Base-by-base conservation (phyloP, 2,888 invertebrate genomes). In the Drosophila lutescens region DNA sequence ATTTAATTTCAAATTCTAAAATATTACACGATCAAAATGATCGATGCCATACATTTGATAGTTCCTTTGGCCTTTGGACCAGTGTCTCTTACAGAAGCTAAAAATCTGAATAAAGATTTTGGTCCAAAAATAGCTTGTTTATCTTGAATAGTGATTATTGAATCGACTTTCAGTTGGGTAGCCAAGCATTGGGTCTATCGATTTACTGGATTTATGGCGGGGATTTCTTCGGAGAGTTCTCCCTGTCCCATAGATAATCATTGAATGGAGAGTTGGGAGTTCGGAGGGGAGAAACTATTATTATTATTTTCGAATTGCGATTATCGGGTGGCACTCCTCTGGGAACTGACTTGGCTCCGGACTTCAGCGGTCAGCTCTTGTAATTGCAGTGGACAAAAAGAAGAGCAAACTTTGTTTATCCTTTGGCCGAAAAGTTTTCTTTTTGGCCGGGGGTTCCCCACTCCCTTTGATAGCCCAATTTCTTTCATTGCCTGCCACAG, bases 391-490 rank as follows among this genome's bases (percentile, higher is more conserved):
- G 43, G 38, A 50, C 53, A 60, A 70, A 71, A 63, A 56, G 51
- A 56, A 56, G 54, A 51, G 23, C 44, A 75, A 75, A 76, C 62
- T 76, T 76, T 70, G 59, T 73, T 63, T 63, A 63, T 63, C 62
- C 63, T 34, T 62, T 43, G 13, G 20, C 20, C 41, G 15, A 26
- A 62, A 63, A 62, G 47, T 62, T 62, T 62, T 38, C 34, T 30
- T 62, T 62, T 49, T 15, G 36, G 12, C 38, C 43, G 43, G 10
- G 20, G 41, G 20, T 65, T 57, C 53, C 46, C 55, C 63, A n/a
- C 46, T 10, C 30, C 46, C n/a, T 47, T 47, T 82, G 70, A 86
- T 82, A 78, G 81, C 82, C 82, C 87, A 81, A 82, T 82, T 82
- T 83, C 83, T 77, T 83, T 85, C 83, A 85, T 81, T 85, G 84